Base-by-base conservation (phyloP, 2,797 vertebrate species). In the Chromobotia macracanthus region DNA sequence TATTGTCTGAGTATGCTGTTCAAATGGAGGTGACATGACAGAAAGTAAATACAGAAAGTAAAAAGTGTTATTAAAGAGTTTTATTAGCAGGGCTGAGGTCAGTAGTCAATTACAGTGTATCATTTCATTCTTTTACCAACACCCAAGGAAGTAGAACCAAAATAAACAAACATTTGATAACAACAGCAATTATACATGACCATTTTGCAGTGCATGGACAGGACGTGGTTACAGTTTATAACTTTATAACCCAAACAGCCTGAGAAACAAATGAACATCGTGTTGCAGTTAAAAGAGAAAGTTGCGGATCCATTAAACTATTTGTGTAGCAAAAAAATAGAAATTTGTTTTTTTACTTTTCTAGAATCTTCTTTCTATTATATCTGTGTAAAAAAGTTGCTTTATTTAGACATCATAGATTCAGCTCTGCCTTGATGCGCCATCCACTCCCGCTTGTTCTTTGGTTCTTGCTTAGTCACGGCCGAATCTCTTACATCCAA, bases 401-500 rank as follows among this genome's bases (percentile, higher is more conserved):
- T n/a, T 53, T n/a, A 23, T 23, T 4, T 4, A 28, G 28, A 28
- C 2, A 28, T 4, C 4, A 2, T 28, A 28, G 28, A 28, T 28
- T 28, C 28, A 28, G 28, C 28, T 28, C 28, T 28, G 28, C 28
- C 4, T 28, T 28, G 28, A 28, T 28, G 28, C 28, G 28, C 28
- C 28, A 28, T 28, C 4, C 1, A 4, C 28, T 1, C 28, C 28
- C 28, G 28, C 28, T 28, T 28, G 28, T 28, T 28, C 28, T 28
- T 28, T 28, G 28, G 28, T 28, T 28, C 28, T 28, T 28, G 28
- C 4, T 28, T 28, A 28, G 28, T 28, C 28, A 28, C 28, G 28
- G 28, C 28, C 28, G 28, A 28, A 60, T 60, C 58, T 60, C 58
- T 60, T 60, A 25, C 58, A 60, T 31, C 58, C 58, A 9, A 60